Percentiles rank a stretch among this genome's conserved stretches.
phyloP scores from a whole-genome alignment of 2,888 invertebrate genomes.

The Sarcophaga subvicina region DNA sequence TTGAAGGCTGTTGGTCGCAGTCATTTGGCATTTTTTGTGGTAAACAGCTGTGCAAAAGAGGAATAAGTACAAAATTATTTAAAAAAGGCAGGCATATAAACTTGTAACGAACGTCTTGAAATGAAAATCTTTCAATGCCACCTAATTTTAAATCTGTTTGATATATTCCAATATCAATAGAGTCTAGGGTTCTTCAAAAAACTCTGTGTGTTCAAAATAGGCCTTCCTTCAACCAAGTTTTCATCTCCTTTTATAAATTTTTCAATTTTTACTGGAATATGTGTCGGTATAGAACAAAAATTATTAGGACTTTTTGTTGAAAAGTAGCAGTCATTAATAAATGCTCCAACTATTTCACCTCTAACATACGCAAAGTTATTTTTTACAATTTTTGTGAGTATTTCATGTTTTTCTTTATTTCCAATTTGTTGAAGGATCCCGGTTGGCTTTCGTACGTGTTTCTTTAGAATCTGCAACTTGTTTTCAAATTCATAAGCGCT shows the following conservation, averaged over 20 bases:
- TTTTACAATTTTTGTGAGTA: too few relatives aligned
- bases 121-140: too few relatives aligned
- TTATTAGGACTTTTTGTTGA: background rate
- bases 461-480: background rate
- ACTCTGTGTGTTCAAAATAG: background rate
- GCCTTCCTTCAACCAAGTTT: background rate
- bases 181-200: too few relatives aligned
- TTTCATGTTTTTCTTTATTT: too few relatives aligned
- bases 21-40: too few relatives aligned
- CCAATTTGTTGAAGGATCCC: background rate
- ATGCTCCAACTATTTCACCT: background rate
- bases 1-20: too few relatives aligned
- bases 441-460: background rate
- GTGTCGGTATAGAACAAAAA: background rate
- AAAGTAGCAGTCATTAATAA: background rate
- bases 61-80: too few relatives aligned
- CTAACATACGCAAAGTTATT: background rate
- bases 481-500: background rate
- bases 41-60: too few relatives aligned
- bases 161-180: too few relatives aligned
- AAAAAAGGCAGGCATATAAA: too few relatives aligned
- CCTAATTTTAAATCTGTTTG: too few relatives aligned
- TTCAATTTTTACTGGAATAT: background rate
- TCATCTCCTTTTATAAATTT: background rate
- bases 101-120: too few relatives aligned